Conservation (phyloP, 2,113 vertebrate species). For the Pholis gunnellus region DNA sequence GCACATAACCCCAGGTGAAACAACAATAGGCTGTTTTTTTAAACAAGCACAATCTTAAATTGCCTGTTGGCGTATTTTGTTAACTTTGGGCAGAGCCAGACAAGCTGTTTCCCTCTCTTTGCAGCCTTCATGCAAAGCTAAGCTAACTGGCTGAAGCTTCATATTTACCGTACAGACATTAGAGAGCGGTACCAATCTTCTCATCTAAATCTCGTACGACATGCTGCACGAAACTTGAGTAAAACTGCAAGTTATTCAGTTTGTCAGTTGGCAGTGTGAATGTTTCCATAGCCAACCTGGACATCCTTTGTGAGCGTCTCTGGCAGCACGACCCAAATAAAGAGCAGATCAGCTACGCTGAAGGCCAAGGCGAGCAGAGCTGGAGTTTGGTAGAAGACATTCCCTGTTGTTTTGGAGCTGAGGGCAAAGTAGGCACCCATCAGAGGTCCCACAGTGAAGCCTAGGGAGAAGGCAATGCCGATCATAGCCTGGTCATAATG, state of each 20-base stretch:
- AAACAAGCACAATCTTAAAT: not conserved
- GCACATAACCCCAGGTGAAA: not conserved
- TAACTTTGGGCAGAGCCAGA: not conserved
- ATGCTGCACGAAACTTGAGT: not conserved
- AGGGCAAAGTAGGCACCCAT: conserved; percentile 92
- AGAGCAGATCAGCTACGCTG: conserved; percentile 86
- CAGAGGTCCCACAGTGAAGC: conserved; percentile 95
- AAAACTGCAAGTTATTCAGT: not conserved
- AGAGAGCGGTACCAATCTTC: not conserved
- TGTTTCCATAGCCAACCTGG: conserved; percentile 81
- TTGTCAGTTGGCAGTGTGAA: not conserved
- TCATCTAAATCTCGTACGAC: not conserved
- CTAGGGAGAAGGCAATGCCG: conserved; percentile 94
- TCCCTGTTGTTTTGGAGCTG: conserved; percentile 71
- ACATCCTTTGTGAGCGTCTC: conserved; percentile 90
- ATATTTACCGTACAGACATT: not conserved
- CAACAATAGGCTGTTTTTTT: not conserved
- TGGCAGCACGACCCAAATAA: conserved; percentile 91
- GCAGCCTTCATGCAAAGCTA: not conserved
- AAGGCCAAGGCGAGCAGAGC: conserved; percentile 89
- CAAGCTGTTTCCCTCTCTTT: not conserved
- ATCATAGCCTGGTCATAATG: conserved; percentile 89
- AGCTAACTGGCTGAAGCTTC: not conserved
- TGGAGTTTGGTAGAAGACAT: conserved; percentile 84
- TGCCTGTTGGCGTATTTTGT: too few relatives aligned